Base-by-base conservation (phyloP, 2,888 invertebrate genomes). In the Lasioglossum pauxillum region DNA sequence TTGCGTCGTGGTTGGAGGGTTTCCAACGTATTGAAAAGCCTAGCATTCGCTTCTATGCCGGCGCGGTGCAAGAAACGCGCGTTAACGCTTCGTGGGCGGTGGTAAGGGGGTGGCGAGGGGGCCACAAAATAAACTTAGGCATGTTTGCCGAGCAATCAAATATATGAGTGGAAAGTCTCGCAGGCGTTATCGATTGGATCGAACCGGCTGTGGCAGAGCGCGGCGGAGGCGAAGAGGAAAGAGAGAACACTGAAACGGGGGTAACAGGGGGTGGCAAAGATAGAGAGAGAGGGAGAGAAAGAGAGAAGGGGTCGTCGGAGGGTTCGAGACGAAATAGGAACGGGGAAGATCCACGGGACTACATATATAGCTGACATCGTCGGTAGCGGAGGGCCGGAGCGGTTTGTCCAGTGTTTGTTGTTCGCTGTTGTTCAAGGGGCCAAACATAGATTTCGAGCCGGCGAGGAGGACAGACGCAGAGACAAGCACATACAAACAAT, bases 111-210 rank as follows among this genome's bases (percentile, higher is more conserved):
- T 44, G 60, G 27, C 87, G 80, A 84, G 79, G 84, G 88, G 86
- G 87, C 91, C 92, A 90, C 90, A 92, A 93, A 92, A 94, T 94
- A 94, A 94, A 95, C 94, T 95, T 92, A 92, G 93, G 93, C 94
- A 93, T 95, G 94, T 95, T 95, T 95, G 94, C 92, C 94, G 92
- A 95, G 94, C 94, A 94, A 95, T 95, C 94, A 94, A 94, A 94
- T 94, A 94, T 95, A 94, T 94, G 94, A 95, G 93, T 94, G 94
- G 93, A 94, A 94, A 94, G 94, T 93, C 94, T 94, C 93, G 92
- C 91, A 90, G 90, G 90, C 92, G 90, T 91, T 94, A 94, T 94
- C 93, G 94, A 94, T 93, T 92, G 91, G 90, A 89, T 87, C 87
- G 86, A 80, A 86, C 86, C 81, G 89, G 69, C 77, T 85, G 86